Percentiles rank a stretch among this genome's conserved stretches.
Evolutionary conservation across 2,797 vertebrate species (phyloP).

Genomic region (Sebastolobus alascanus): DNA sequence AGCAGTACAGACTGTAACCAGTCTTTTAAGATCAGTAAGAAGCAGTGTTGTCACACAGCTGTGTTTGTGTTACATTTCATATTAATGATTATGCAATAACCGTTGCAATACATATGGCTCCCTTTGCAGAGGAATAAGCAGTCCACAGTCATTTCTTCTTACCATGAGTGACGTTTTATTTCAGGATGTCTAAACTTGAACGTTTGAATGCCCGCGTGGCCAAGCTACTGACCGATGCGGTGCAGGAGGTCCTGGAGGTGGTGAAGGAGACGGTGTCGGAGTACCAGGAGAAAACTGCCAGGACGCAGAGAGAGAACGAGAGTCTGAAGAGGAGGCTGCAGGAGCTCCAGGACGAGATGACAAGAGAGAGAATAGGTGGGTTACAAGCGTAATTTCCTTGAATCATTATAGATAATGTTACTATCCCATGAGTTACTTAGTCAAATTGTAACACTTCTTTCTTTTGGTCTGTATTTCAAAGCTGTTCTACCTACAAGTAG

Average conservation of each 20-base stretch:
- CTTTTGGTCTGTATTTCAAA: constrained; percentile 28
- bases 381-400: constrained; percentile 5
- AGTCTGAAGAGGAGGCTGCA: constrained; percentile 77
- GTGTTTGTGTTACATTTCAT: background rate
- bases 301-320: constrained; percentile 82
- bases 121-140: background rate
- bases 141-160: background rate
- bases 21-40: background rate
- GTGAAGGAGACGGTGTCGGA: constrained; percentile 82
- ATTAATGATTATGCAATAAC: background rate
- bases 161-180: constrained; percentile 13
- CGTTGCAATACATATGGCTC: background rate
- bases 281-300: constrained; percentile 81
- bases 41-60: background rate
- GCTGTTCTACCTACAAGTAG: constrained; percentile 17
- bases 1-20: background rate
- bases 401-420: background rate
- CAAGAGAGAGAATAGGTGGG: constrained; percentile 67
- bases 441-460: background rate
- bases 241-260: constrained; percentile 81
- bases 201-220: constrained; percentile 79
- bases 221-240: constrained; percentile 76
- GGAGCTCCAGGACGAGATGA: constrained; percentile 76
- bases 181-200: constrained; percentile 83
- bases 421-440: background rate